These are phyloP conservation scores for Mythimna vitellina DNA, from an alignment of 2,888 invertebrate species.

Conservation along the genomic window DNA sequence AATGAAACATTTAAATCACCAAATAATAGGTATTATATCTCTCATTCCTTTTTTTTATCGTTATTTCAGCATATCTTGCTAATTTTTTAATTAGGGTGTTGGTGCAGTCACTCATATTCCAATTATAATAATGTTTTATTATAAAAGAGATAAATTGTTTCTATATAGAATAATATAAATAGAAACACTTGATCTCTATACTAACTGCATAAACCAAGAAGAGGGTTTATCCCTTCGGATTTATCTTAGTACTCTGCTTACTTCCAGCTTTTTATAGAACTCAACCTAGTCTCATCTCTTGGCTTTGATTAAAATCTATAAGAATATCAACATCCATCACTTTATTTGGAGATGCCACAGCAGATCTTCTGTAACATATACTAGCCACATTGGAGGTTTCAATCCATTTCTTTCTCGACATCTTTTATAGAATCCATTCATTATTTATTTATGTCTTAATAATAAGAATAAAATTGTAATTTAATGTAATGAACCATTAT, in stretches of 20 bases:
- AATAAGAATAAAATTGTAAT: background rate
- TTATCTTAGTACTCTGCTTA: background rate
- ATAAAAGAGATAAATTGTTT: background rate
- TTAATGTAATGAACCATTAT: background rate
- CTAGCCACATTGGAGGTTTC: background rate
- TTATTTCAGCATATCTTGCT: no score
- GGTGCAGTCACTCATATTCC: background rate
- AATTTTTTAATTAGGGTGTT: background rate
- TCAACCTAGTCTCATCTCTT: background rate
- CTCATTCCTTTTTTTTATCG: background rate
- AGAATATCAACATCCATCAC: background rate
- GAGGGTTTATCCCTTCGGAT: background rate
- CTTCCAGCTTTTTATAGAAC: background rate
- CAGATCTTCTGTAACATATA: background rate
- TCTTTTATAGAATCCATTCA: background rate
- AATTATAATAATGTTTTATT: background rate
- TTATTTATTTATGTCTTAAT: background rate
- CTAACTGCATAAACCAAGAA: background rate
- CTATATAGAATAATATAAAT: background rate
- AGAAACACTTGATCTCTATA: no score
- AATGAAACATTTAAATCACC: background rate
- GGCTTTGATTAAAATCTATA: background rate
- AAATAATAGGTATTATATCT: constrained; percentile 1
- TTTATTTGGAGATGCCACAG: background rate
- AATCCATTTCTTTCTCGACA: background rate